Percentiles rank a stretch among this genome's conserved stretches.
phyloP scores from a whole-genome alignment of 1,140 invertebrate genomes.

The Xylocopa sonorina region DNA sequence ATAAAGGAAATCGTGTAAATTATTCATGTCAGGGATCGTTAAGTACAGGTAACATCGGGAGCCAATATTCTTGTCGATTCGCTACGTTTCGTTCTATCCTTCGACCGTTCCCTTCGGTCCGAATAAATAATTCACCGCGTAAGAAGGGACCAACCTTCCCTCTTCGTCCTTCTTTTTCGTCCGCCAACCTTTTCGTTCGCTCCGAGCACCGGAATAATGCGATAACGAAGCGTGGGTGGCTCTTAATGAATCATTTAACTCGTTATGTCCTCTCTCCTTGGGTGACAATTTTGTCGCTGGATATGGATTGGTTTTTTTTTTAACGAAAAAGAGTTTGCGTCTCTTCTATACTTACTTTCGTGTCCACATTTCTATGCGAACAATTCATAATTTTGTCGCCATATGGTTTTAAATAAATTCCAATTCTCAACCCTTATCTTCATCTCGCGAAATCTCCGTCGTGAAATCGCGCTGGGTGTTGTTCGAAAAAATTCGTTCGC shows the following conservation, averaged over 20 bases:
- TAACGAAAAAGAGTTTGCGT: too few relatives aligned
- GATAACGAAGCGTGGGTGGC: slow-evolving; percentile 16
- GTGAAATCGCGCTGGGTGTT: neutral
- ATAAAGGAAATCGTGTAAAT: slow-evolving; percentile 46
- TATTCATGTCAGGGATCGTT: slow-evolving; percentile 50
- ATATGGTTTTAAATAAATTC: too few relatives aligned
- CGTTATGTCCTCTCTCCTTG: neutral
- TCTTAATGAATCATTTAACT: slow-evolving; percentile 23
- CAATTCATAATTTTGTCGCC: too few relatives aligned
- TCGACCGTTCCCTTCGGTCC: neutral
- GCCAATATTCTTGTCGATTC: slow-evolving; percentile 41
- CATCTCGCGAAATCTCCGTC: neutral
- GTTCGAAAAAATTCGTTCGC: neutral
- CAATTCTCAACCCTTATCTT: neutral
- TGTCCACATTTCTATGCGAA: too few relatives aligned
- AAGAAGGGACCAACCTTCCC: neutral
- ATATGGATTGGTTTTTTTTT: neutral
- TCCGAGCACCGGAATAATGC: neutral
- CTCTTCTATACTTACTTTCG: too few relatives aligned
- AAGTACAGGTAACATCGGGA: slow-evolving; percentile 36
- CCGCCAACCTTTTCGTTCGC: neutral
- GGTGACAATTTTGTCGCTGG: neutral
- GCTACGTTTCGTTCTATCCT: slow-evolving; percentile 3
- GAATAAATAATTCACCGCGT: slow-evolving; percentile 37
- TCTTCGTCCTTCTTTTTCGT: neutral